Base-by-base conservation (phyloP, 2,797 vertebrate species). In the Phalloptychus januarius region DNA sequence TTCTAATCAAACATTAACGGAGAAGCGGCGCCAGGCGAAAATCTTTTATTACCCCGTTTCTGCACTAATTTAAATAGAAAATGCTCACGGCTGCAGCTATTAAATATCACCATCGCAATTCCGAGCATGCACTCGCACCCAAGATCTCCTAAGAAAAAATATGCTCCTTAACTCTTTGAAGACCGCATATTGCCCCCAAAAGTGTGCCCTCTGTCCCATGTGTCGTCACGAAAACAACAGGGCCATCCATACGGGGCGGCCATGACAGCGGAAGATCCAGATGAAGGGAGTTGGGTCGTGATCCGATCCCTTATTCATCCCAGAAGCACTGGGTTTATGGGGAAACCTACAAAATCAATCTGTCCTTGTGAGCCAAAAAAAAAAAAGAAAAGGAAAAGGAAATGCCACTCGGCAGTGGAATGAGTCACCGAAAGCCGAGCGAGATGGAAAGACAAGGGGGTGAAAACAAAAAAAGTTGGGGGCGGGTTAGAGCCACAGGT, bases 231-330 rank as follows among this genome's bases (percentile, higher is more conserved):
- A 48, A 79, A 46, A 78, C 63, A 58, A 79, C 65, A 78, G 76
- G 70, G 75, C 79, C 79, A 89, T 89, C 88, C 88, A 83, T 86
- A 23, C 48, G 83, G 86, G 86, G 77, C 81, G 86, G 87, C 88
- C 87, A 90, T 93, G 92, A 93, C 88, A 78, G 91, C 88, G 87
- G 88, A 92, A 81, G 86, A 91, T 92, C 87, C 89, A 94, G 90
- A 94, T 92, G 89, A 94, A 93, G 90, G 90, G 90, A 90, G 84
- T 89, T 92, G 85, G 90, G 92, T 92, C 93, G 93, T 52, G 20
- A 52, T 94, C 89, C 90, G 94, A 95, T 94, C 94, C 86, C 94
- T 94, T 95, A 94, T 95, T 94, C 91, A 95, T 94, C 83, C 83
- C 87, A 81, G 87, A 83, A 86, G 85, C 23, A 52, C 83, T 85